Evolutionary conservation across 2,888 invertebrate species (phyloP), one percentile per base, ranked within the genome.

Genomic region (Lithophane socia): DNA sequence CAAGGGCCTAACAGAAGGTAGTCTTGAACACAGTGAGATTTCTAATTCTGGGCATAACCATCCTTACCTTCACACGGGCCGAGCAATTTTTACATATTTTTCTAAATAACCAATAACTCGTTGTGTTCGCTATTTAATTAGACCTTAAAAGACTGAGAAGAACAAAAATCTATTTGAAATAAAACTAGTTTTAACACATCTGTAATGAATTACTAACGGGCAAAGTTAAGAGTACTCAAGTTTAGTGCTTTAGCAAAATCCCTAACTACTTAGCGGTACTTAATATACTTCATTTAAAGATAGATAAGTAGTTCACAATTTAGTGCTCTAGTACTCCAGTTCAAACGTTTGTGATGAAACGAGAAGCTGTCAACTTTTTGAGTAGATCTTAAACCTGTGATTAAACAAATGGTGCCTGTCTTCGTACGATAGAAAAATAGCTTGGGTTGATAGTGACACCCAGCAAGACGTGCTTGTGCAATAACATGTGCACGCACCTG

Each of bases 231-330:
- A 61, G 56, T 77, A 49, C 64, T 77, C 68, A 65, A 61, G 60
- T 77, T 69, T 75, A 65, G 16, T 42, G 54, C 64, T 77, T 77
- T 42, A 60, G 65, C 21, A 70, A 83, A 80, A 83, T 83, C 65
- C 69, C 69, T 24, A 70, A 83, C 83, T 56, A 80, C 78, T 77
- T 70, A 66, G 18, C n/a, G 21, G 8, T 83, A 77, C 69, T 77
- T 61, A 29, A 29, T 29, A 79, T 54, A 77, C 70, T 66, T 52
- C 66, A 56, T 66, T 61, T 78, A 16, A 44, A 70, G 69, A 65
- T 75, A 77, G 77, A 56, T 37, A 37, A 37, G 5, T 83, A 70
- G 44, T 69, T 83, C 29, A 42, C 16, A 66, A 77, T 80, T 77
- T 77, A 83, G 79, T 61, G 42, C 49, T 56, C 8, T 2, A 44